Base-by-base conservation (phyloP, 2,797 vertebrate species). In the Alauda arvensis region DNA sequence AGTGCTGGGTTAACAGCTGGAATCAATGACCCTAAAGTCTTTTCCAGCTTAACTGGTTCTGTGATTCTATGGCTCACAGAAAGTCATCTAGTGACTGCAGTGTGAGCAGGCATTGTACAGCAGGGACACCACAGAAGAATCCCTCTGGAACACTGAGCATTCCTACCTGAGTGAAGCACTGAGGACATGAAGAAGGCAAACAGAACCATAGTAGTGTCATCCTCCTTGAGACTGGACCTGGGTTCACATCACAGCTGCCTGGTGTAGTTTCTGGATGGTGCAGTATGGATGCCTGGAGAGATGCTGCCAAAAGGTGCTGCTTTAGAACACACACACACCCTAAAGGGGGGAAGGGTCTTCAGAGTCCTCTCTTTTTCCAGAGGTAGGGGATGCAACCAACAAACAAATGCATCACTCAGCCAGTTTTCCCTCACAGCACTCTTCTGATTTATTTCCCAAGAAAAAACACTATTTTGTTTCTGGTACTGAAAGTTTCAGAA, bases 11-110 rank as follows among this genome's bases (percentile, higher is more conserved):
- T 49, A 39, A 45, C 24, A 42, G 12, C 6, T 13, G 6, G 11
- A 18, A 37, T 68, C 2, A 1, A 7, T 33, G 28, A 51, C 29
- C 17, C 45, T 26, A 8, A 31, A 21, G 33, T 4, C 25, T 53
- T 79, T 79, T 60, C 31, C 76, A 53, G 0, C 4, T 7, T 68
- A 23, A 56, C 45, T 0, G 0, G 8, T 56, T 75, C 39, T 39
- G 37, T 56, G 37, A 9, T 31, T 56, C 49, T 45, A 1, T 51
- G 31, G 71, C 24, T 60, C 51, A 42, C 0, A 3, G 21, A 53
- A 63, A 56, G 12, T 28, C 7, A 33, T 13, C 9, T 25, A 33
- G 20, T 4, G 7, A 46, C 65, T 48, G 28, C 46, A 49, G 12
- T 2, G 40, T 33, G 29, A 65, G 31, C 26, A 60, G 34, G 39